A percentile compares a stretch with the other conserved stretches of the same genome.
Evolutionary conservation across 92 coral and sea anemone species (phyloP).

Genomic region (Umimayanthus kanabou): DNA sequence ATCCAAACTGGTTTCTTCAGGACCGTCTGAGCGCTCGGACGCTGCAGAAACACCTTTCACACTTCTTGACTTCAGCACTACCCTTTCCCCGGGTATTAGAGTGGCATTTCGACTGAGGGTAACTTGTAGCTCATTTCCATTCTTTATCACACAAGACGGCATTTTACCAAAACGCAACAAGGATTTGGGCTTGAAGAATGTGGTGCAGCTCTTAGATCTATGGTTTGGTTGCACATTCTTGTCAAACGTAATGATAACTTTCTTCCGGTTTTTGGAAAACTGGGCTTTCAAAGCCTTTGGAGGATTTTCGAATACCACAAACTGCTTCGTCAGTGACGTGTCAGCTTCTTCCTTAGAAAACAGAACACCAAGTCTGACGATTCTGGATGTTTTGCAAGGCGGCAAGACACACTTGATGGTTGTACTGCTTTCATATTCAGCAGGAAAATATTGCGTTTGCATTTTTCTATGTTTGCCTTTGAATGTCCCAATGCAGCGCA

Average conservation of each 20-base stretch:
- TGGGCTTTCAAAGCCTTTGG: not conserved
- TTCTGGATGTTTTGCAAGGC: not conserved
- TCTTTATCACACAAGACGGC: not conserved
- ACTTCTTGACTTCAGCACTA: not conserved
- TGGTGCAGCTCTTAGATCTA: not conserved
- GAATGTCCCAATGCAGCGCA: conserved; percentile 3
- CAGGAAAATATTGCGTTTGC: not conserved
- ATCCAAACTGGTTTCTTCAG: not conserved
- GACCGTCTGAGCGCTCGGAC: not conserved
- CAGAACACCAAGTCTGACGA: not conserved
- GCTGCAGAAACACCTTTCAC: conserved; percentile 2
- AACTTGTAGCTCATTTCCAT: not conserved
- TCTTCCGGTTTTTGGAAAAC: not conserved
- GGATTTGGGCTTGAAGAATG: not conserved
- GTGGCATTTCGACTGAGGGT: not conserved
- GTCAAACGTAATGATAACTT: not conserved
- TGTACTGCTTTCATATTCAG: not conserved
- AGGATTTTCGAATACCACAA: not conserved
- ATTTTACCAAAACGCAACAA: not conserved
- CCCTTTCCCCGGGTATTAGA: not conserved
- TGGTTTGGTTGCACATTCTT: not conserved
- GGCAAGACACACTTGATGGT: not conserved
- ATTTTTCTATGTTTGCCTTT: not conserved
- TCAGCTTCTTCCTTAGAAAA: not conserved
- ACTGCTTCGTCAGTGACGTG: not conserved